phyloP scores from a whole-genome alignment of 53 echinoderm and acorn worm species.

The Arbacia lixula region DNA sequence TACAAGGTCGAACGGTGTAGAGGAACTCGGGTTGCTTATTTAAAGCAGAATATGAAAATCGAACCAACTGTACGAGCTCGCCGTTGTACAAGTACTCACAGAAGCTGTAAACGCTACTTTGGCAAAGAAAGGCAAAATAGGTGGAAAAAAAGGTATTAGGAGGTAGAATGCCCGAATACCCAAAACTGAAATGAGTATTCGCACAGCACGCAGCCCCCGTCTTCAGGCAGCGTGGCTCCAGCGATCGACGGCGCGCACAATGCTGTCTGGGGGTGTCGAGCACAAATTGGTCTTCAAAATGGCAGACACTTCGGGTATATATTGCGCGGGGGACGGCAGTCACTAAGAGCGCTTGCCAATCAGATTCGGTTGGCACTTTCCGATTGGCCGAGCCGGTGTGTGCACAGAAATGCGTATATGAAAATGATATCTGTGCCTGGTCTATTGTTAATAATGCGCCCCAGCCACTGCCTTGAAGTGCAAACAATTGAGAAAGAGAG shows the following conservation, averaged over 20 bases:
- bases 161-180: too few species aligned
- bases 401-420: slow-evolving; percentile 52
- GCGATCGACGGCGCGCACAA: slow-evolving; percentile 23
- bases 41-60: too few species aligned
- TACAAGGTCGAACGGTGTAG: too few species aligned
- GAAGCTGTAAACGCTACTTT: too few species aligned
- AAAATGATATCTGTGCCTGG: slow-evolving; percentile 50
- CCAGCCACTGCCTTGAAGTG: slow-evolving; percentile 36
- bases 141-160: too few species aligned
- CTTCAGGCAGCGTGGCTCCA: too few species aligned
- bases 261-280: slow-evolving; percentile 40
- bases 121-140: too few species aligned
- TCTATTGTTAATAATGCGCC: slow-evolving; percentile 20
- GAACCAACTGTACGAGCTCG: too few species aligned
- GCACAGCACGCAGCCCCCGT: too few species aligned
- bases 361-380: slow-evolving; percentile 20
- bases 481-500: slow-evolving; percentile 35
- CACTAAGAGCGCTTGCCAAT: slow-evolving; percentile 26
- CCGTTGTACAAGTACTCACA: too few species aligned
- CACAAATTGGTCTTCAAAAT: slow-evolving; percentile 51
- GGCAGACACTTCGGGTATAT: slow-evolving; percentile 41
- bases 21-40: too few species aligned
- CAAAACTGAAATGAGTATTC: too few species aligned
- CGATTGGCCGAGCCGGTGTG: slow-evolving; percentile 39
- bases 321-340: slow-evolving; percentile 39